Evolutionary conservation across 2,797 vertebrate genomes (phyloP), one percentile per base, ranked within the genome.

Genomic region (Acipenser transmontanus): DNA sequence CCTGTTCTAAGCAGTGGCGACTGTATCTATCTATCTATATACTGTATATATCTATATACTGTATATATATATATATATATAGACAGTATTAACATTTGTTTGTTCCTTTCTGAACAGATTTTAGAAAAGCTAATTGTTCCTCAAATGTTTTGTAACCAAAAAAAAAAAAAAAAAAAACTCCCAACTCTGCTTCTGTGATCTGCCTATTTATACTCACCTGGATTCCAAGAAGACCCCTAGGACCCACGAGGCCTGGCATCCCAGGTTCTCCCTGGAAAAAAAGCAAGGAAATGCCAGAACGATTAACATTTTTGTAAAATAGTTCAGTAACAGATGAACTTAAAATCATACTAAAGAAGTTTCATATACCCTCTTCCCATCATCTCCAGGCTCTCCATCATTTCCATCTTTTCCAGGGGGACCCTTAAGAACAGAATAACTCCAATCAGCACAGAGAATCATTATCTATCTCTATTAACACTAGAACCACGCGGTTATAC

Each of bases 201-300:
- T 34, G 34, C 34, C 34, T 3, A 34, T 34, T 34, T 61, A 17
- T 11, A 88, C 90, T 88, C 78, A 92, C 91, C 7, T 89, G 88
- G 76, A 92, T 91, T 73, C 91, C 91, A 57, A 89, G 86, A 72
- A 89, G 80, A 52, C 91, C 91, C 71, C 88, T 81, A 66, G 87
- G 1, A 49, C 91, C 91, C 61, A 68, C 13, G 50, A 69, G 48
- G 75, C 91, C 91, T 52, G 87, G 12, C 47, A 73, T 65, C 8
- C 91, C 91, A 66, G 88, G 1, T 2, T 87, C 88, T 72, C 91
- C 90, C 91, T 92, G 74, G 34, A 34, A 34, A 34, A 34, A 3
- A 34, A 34, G 4, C 34, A 34, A 47, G 8, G 13, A 47, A 62
- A 2, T 57, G 6, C 6, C 14, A 57, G 6, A n/a, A 11, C 11